Base-by-base conservation (phyloP, 1,140 invertebrate genomes). In the Ostrea edulis region DNA sequence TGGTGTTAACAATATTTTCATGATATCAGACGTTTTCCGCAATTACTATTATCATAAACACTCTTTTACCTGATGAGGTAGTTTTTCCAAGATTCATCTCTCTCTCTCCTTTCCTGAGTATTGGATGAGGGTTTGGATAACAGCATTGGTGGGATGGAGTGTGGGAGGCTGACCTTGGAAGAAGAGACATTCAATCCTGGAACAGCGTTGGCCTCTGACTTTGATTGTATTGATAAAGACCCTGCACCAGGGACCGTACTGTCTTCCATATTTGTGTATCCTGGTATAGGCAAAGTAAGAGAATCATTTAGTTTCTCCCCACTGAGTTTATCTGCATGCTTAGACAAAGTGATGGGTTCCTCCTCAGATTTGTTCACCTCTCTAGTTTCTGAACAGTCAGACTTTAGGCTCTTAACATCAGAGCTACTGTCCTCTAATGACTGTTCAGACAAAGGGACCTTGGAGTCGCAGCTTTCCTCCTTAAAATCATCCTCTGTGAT, bases 41-140 rank as follows among this genome's bases (percentile, higher is more conserved):
- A 44, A n/a, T 44, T 44, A 44, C 35, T 5, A 44, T 2, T 44
- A 44, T 44, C 35, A 44, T 44, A 44, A 44, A 44, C 35, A 44
- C 35, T 44, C 35, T 44, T 89, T 86, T 90, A 95, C 94, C 94
- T 95, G 52, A 95, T 94, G 7, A 96, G 96, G 93, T 95, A 97
- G 93, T 95, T 96, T 95, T 96, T 96, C 96, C 94, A 96, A 91
- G 95, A 94, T 90, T 96, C 96, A 91, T 96, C 96, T 89, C 92
- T 91, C 83, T 93, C 92, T 52, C 91, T 84, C 62, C 90, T 92
- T 77, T 93, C 93, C 29, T 87, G 62, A 53, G 68, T 77, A 25
- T 86, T 53, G 71, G 68, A 12, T 22, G 68, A 25, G n/a, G 51
- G 58, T 22, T 77, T 86, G 12, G 77, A 81, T 52, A 82, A 86